Conservation (phyloP, 2,113 vertebrate genomes). For the Chaenocephalus aceratus region DNA sequence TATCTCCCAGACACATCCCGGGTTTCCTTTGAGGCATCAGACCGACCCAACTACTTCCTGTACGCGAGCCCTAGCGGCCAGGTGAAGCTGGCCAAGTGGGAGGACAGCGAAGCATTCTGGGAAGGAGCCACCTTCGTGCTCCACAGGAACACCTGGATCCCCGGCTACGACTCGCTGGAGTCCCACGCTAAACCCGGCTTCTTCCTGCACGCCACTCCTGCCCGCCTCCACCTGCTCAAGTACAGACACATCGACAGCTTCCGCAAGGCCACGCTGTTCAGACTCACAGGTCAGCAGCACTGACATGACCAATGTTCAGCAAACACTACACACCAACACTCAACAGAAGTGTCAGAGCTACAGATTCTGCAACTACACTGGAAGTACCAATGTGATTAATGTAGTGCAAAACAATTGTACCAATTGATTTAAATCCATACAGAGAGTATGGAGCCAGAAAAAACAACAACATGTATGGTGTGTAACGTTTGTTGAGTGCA, state of each 20-base stretch:
- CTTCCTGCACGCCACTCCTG: slow-evolving; percentile 85
- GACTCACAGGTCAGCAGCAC: slow-evolving; percentile 85
- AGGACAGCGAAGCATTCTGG: slow-evolving; percentile 84
- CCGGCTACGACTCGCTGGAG: slow-evolving; percentile 92
- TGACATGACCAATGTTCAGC: not conserved
- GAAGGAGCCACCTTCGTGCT: slow-evolving; percentile 89
- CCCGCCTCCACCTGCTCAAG: slow-evolving; percentile 84
- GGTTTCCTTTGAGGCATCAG: slow-evolving; percentile 91
- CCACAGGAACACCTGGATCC: slow-evolving; percentile 90
- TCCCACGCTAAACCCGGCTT: slow-evolving; percentile 88
- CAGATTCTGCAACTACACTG: not conserved
- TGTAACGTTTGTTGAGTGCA: no score
- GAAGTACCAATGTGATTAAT: not conserved
- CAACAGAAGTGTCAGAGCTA: not conserved
- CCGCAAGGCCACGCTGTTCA: slow-evolving; percentile 90
- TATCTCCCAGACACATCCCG: slow-evolving; percentile 86
- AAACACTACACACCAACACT: not conserved
- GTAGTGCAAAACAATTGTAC: not conserved
- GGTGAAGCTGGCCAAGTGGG: slow-evolving; percentile 89
- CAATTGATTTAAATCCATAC: no score
- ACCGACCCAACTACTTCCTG: slow-evolving; percentile 95
- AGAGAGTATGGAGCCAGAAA: no score
- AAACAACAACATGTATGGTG: no score
- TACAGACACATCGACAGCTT: slow-evolving; percentile 89
- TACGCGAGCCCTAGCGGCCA: slow-evolving; percentile 78